Conservation (phyloP, 2,888 invertebrate genomes). For the Hirtodrosophila confusa region DNA sequence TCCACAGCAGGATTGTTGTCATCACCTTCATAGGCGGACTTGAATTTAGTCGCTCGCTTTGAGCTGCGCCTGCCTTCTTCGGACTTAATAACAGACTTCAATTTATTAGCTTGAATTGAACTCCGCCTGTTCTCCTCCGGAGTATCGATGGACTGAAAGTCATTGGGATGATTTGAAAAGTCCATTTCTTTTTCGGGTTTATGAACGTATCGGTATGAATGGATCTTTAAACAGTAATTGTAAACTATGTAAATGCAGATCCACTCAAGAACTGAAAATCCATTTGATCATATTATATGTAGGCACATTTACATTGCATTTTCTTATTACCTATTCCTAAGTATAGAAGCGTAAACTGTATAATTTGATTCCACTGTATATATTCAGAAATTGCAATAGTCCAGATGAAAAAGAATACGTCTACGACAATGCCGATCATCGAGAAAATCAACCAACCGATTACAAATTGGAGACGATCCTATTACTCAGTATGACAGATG, state of each 20-base stretch:
- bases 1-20: too few species aligned
- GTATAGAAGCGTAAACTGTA: conserved; percentile 33
- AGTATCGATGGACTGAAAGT: too few species aligned
- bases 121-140: too few species aligned
- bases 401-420: conserved; percentile 38
- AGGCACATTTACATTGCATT: neutral
- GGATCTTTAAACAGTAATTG: conserved; percentile 31
- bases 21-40: too few species aligned
- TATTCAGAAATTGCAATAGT: conserved; percentile 16
- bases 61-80: too few species aligned
- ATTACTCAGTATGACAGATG: neutral
- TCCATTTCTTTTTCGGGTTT: neutral
- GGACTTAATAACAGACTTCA: too few species aligned
- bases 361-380: conserved; percentile 14
- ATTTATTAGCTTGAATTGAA: too few species aligned
- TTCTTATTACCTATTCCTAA: conserved; percentile 39
- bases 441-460: conserved; percentile 43
- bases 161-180: too few species aligned
- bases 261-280: conserved; percentile 43
- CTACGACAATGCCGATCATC: conserved; percentile 25
- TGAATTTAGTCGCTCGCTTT: too few species aligned
- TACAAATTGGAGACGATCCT: conserved; percentile 15
- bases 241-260: conserved; percentile 42
- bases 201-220: neutral
- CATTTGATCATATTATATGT: too few species aligned